These are phyloP conservation scores for Solenopsis fugax DNA, from an alignment of 1,140 invertebrate genomes.

Conservation along the genomic window DNA sequence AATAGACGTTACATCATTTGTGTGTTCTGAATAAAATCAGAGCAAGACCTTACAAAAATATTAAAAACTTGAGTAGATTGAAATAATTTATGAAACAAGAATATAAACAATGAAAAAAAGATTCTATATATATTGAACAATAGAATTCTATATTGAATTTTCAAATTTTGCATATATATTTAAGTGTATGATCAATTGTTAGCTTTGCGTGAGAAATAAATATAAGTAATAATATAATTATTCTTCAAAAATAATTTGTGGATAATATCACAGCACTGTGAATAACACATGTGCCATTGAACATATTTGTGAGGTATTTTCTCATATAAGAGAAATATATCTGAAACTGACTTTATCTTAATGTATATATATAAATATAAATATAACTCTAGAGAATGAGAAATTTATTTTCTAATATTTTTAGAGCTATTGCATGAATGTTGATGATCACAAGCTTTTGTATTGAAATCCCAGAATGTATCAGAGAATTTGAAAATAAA, in stretches of 20 bases:
- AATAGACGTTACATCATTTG: slow-evolving; percentile 32
- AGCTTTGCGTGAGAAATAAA: background rate
- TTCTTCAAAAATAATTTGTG: slow-evolving; percentile 32
- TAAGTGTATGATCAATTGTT: background rate
- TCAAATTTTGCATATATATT: slow-evolving; percentile 35
- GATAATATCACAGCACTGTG: slow-evolving; percentile 35
- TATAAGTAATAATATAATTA: background rate
- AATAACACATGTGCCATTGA: slow-evolving; percentile 31
- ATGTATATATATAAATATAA: slow-evolving; percentile 16
- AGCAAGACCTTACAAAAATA: slow-evolving; percentile 13
- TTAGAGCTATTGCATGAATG: background rate
- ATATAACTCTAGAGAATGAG: slow-evolving; percentile 23
- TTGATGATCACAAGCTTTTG: slow-evolving; percentile 40
- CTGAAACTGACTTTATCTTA: background rate
- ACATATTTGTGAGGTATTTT: slow-evolving; percentile 36
- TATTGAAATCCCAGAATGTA: slow-evolving; percentile 35
- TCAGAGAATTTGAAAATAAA: slow-evolving; percentile 48
- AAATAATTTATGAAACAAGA: slow-evolving; percentile 21
- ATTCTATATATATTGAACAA: slow-evolving; percentile 27
- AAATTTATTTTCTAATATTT: slow-evolving; percentile 57
- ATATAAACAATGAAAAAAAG: slow-evolving; percentile 9
- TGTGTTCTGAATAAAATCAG: slow-evolving; percentile 18
- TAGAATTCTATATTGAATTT: slow-evolving; percentile 50
- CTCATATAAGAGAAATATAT: slow-evolving; percentile 15
- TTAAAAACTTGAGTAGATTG: background rate